Evolutionary conservation across 2,113 vertebrate species (phyloP), one percentile per base, ranked within the genome.

Genomic region (Gymnogyps californianus): DNA sequence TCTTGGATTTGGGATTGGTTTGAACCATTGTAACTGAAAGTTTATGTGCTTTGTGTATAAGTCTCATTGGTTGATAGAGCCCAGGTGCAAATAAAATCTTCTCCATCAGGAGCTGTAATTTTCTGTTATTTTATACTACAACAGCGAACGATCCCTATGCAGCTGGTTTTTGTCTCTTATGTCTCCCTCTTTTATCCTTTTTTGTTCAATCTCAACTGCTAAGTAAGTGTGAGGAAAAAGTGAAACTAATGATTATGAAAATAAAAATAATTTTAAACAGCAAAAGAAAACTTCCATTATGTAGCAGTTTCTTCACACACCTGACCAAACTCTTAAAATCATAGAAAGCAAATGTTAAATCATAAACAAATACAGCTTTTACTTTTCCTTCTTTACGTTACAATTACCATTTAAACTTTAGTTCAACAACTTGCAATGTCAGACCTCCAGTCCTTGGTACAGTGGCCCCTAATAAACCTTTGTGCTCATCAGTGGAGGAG

Each of bases 61-160:
- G 59, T 84, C 64, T 87, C 42, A 16, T 78, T 75, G 77, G 89
- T 78, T 96, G 93, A 77, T 77, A 77, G 61, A 94, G 84, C 81
- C 93, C 81, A 91, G 87, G 87, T 83, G 93, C 83, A 87, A 94
- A 88, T 93, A 94, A 96, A 96, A 80, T 46, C 61, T 70, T 89
- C 92, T 79, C 93, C 84, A 38, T 61, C 70, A 96, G 92, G 92
- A 94, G 82, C 87, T 93, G 76, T 95, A 91, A 95, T 96, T 96
- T 96, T 28, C 65, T 90, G 94, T 87, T 94, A 94, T 70, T 96
- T 94, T 93, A 89, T 70, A 18, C 61, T 16, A 7, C 38, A 71
- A 0, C 81, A 87, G n/a, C 79, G 51, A 42, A 92, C 65, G 76
- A 19, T 49, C 54, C 57, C 5, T 36, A 34, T 49, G 62, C 91